These are phyloP conservation scores for Tethea ocularis DNA, from an alignment of 2,888 invertebrate genomes.

Conservation along the genomic window DNA sequence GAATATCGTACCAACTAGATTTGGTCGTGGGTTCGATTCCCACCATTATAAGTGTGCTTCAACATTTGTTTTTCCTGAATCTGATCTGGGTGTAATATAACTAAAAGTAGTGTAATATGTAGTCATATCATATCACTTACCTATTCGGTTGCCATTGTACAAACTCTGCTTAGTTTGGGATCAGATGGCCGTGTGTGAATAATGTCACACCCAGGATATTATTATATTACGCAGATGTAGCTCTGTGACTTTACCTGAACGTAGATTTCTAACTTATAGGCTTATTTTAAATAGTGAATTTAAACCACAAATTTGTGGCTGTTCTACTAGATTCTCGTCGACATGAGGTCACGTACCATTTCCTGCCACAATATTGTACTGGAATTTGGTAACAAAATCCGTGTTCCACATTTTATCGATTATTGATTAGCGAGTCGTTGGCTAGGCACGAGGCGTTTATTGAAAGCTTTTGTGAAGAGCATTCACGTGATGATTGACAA, in stretches of 20 bases:
- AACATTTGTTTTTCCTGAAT: too few species aligned
- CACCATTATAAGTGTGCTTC: too few species aligned
- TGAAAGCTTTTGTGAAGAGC: conserved; percentile 60
- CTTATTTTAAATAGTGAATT: neutral
- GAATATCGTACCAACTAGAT: too few species aligned
- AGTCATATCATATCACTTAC: too few species aligned
- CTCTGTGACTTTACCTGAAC: neutral
- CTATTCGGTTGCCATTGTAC: too few species aligned
- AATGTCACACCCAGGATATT: too few species aligned
- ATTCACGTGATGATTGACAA: conserved; percentile 74
- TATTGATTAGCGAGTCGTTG: conserved; percentile 41
- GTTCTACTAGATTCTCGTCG: conserved; percentile 3
- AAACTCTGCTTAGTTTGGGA: too few species aligned
- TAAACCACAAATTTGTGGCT: neutral
- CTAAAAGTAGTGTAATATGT: too few species aligned
- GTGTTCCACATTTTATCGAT: conserved; percentile 44
- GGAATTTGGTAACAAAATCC: conserved; percentile 43
- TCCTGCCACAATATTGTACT: conserved; percentile 21
- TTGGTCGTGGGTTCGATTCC: too few species aligned
- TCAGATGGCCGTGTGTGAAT: too few species aligned
- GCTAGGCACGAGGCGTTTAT: conserved; percentile 46
- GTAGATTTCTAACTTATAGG: too few species aligned
- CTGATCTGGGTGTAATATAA: too few species aligned
- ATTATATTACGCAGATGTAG: neutral
- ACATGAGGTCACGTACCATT: conserved; percentile 19